Base-by-base conservation (phyloP, 2,113 vertebrate genomes). In the Plecturocebus donacophilus region DNA sequence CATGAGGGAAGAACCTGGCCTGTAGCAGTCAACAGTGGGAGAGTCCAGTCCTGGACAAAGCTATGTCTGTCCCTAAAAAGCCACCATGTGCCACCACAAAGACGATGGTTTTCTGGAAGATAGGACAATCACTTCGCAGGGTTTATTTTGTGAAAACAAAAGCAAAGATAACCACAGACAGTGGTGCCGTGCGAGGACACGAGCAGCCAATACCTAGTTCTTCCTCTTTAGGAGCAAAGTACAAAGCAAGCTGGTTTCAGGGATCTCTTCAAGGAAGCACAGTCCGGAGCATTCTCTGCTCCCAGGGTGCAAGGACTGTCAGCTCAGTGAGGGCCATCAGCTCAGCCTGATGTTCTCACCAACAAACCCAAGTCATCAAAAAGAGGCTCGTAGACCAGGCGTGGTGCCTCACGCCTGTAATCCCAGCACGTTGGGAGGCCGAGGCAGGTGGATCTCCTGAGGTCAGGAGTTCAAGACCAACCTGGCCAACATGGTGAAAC, bases 231-330 rank as follows among this genome's bases (percentile, higher is more conserved):
- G 1, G 42, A 17, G 9, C 49, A 35, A 77, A 21, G 35, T 0
- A 3, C 66, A 32, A 2, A 10, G 21, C 42, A 9, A 2, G 14
- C 38, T 11, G 52, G 23, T 10, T 47, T 70, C 14, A 0, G 27
- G 0, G 35, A 49, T 54, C 56, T 52, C 32, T 35, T 54, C 49
- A 30, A 35, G 54, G 38, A 81, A 32, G 23, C 16, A 6, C 13
- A 13, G 0, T 4, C 1, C 1, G 0, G 17, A 73, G 38, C 77
- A 13, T 54, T 83, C 77, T 38, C 58, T 6, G n/a, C 38, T n/a
- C 10, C 42, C 14, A 0, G 30, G 27, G 12, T 5, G 21, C 12
- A 4, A 8, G 20, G 6, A 1, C 5, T 2, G 0, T 49, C 38
- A 4, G 40, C 40, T 45, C 35, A 7, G 27, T 6, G 61, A 14